A percentile compares a stretch with the other conserved stretches of the same genome.
These are phyloP conservation scores for Meteorus sp. DNA, from an alignment of 1,140 invertebrate genomes.

Conservation along the genomic window DNA sequence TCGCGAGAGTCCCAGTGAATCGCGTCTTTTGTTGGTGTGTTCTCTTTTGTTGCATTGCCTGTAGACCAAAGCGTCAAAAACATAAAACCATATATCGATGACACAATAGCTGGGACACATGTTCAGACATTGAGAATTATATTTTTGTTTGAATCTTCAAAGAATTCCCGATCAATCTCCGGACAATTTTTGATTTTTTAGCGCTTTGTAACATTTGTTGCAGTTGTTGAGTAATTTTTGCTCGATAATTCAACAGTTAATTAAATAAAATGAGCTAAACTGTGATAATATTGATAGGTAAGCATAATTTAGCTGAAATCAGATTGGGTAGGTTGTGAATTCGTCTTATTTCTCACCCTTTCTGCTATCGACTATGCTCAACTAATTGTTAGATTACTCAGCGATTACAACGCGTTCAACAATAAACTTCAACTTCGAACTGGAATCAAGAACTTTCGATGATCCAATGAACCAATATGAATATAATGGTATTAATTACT, in stretches of 20 bases:
- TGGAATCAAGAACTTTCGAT: slow-evolving; percentile 58
- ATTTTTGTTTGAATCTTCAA: too few relatives aligned
- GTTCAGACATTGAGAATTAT: too few relatives aligned
- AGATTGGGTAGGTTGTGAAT: slow-evolving; percentile 28
- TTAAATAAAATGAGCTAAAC: slow-evolving; percentile 48
- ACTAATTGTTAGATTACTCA: slow-evolving; percentile 61
- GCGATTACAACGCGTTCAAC: slow-evolving; percentile 37
- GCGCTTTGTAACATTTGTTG: slow-evolving; percentile 45
- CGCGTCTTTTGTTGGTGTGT: too few relatives aligned
- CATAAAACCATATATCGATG: too few relatives aligned
- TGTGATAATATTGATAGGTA: slow-evolving; percentile 55
- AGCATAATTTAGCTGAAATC: slow-evolving; percentile 57
- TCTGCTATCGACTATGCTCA: slow-evolving; percentile 27
- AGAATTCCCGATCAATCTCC: too few relatives aligned
- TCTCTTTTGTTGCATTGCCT: too few relatives aligned
- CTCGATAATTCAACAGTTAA: slow-evolving; percentile 46
- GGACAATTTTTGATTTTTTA: too few relatives aligned
- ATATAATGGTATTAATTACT: too few relatives aligned
- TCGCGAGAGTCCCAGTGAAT: too few relatives aligned
- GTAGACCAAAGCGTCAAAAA: too few relatives aligned
- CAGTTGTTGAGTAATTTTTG: slow-evolving; percentile 11
- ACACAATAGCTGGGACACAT: too few relatives aligned
- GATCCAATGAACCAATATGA: too few relatives aligned
- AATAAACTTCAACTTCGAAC: slow-evolving; percentile 34
- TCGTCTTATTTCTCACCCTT: slow-evolving; percentile 30